Evolutionary conservation across 2,113 vertebrate species (phyloP).

Genomic region (Mungos mungo): DNA sequence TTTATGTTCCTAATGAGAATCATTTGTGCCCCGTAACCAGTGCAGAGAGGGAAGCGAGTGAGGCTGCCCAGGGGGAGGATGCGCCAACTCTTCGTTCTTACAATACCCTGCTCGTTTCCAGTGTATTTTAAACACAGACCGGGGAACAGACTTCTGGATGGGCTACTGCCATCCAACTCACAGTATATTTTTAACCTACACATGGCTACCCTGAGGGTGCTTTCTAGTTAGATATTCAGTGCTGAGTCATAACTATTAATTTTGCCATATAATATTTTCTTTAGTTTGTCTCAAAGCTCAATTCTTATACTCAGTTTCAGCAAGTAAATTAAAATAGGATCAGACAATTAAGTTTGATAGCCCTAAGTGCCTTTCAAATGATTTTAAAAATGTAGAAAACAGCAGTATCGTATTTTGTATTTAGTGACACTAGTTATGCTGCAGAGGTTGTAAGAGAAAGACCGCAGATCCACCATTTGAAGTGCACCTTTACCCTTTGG

Average conservation of each 20-base stretch:
- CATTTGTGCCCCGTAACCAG: not conserved
- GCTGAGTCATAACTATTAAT: slow-evolving; percentile 45
- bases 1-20: not conserved
- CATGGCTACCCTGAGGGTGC: not conserved
- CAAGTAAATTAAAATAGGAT: slow-evolving; percentile 53
- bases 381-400: not conserved
- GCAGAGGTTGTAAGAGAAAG: not conserved
- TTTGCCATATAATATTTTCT: slow-evolving; percentile 39
- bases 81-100: not conserved
- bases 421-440: not conserved
- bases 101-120: no score
- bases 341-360: not conserved
- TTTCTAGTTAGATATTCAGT: slow-evolving; percentile 25
- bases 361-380: not conserved
- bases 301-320: slow-evolving; percentile 54
- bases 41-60: not conserved
- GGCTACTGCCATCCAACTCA: not conserved
- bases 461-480: not conserved
- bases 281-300: slow-evolving; percentile 39
- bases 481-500: not conserved
- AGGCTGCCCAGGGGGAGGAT: fast-evolving
- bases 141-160: not conserved
- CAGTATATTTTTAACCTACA: not conserved
- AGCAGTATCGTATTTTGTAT: not conserved
- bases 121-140: not conserved